phyloP scores from a whole-genome alignment of 2,113 vertebrate species.

The Vidua macroura region DNA sequence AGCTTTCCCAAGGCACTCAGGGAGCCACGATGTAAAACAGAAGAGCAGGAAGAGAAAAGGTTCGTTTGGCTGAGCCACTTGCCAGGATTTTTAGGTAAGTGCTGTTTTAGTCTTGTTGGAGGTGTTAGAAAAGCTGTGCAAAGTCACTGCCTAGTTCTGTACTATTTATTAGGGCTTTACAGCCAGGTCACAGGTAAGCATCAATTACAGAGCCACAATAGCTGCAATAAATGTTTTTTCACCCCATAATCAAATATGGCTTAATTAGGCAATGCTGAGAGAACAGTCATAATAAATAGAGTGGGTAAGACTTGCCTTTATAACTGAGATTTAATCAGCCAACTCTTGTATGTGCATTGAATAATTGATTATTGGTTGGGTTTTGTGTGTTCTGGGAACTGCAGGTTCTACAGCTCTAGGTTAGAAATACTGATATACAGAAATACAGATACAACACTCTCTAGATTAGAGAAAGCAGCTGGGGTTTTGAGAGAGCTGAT shows the following conservation, averaged over 20 bases:
- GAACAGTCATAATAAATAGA: conserved; percentile 61
- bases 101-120: too few relatives aligned
- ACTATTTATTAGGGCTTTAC: conserved; percentile 60
- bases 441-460: neutral
- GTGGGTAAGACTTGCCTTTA: conserved; percentile 44
- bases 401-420: rapidly evolving
- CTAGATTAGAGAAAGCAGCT: neutral
- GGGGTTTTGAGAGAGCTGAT: neutral
- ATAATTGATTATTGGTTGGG: conserved; percentile 53
- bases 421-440: neutral
- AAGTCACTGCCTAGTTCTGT: too few relatives aligned
- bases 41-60: too few relatives aligned
- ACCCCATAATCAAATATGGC: conserved; percentile 57
- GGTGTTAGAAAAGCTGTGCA: too few relatives aligned
- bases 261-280: conserved; percentile 63
- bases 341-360: conserved; percentile 52
- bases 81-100: too few relatives aligned
- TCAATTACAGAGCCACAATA: conserved; percentile 59
- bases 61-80: too few relatives aligned
- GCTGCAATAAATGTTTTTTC: conserved; percentile 63
- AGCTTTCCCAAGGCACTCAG: too few relatives aligned
- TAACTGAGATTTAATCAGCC: conserved; percentile 69
- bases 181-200: conserved; percentile 48
- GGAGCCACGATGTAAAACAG: too few relatives aligned
- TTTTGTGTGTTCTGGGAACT: neutral